Evolutionary conservation across 2,113 vertebrate species (phyloP).

Genomic region (Phainopepla nitens): DNA sequence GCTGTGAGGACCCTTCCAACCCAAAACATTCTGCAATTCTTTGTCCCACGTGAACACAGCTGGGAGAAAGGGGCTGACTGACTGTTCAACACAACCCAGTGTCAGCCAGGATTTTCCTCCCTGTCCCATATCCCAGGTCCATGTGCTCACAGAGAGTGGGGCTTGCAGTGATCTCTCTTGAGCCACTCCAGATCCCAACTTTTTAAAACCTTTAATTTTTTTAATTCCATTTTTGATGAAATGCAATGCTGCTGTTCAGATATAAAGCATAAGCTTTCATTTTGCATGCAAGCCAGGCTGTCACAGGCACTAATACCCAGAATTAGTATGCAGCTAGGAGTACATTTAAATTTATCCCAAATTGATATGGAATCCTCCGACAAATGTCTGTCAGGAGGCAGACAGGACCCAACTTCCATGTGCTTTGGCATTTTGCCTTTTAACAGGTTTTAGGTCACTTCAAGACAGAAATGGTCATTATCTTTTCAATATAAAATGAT

Average conservation of each 20-base stretch:
- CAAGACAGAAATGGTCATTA: background rate
- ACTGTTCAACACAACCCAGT: accelerated
- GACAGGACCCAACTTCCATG: background rate
- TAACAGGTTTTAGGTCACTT: background rate
- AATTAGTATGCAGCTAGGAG: background rate
- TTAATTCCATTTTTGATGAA: background rate
- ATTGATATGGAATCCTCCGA: background rate
- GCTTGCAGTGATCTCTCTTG: background rate
- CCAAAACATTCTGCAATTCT: background rate
- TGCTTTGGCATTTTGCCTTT: background rate
- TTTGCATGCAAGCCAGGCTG: background rate
- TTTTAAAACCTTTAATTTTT: background rate
- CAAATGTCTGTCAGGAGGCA: background rate
- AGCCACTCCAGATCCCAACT: background rate
- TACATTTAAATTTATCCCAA: background rate
- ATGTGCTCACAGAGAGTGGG: background rate
- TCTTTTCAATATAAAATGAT: background rate
- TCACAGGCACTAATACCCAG: background rate
- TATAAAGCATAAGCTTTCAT: background rate
- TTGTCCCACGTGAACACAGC: accelerated
- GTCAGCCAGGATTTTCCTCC: background rate
- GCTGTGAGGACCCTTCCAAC: background rate
- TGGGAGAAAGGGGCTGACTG: background rate
- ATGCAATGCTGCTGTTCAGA: background rate
- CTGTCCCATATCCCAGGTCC: background rate